Conservation (phyloP, 2,888 invertebrate species). For the Pristionchus entomophagus region DNA sequence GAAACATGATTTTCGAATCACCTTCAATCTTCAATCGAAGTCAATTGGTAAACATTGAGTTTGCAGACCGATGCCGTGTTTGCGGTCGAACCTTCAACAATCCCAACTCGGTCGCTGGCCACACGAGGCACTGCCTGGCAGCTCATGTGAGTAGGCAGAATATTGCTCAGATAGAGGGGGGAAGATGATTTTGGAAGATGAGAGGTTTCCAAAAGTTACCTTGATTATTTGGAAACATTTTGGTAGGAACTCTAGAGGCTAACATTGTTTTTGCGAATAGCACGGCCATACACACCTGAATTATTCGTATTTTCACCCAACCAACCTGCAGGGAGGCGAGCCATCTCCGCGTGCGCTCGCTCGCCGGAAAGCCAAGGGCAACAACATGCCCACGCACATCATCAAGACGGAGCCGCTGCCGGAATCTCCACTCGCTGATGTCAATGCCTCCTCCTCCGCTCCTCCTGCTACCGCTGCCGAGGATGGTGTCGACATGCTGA, state of each 20-base stretch:
- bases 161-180: no score
- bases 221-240: no score
- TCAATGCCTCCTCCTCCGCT: background rate
- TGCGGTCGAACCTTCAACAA: conserved; percentile 31
- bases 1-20: background rate
- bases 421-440: background rate
- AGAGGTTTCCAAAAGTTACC: no score
- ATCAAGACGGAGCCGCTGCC: conserved; percentile 25
- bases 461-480: background rate
- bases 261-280: no score
- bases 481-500: background rate
- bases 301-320: background rate
- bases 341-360: conserved; percentile 9
- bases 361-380: background rate
- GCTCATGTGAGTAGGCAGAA: background rate
- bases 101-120: conserved; percentile 13
- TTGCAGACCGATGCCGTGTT: conserved; percentile 22
- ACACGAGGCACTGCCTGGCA: conserved; percentile 40
- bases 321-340: background rate
- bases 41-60: no score
- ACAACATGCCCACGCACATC: background rate
- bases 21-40: background rate
- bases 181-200: no score
- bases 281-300: no score
- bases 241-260: no score